Percentiles rank a stretch among this genome's conserved stretches.
Conservation (phyloP, 92 coral and sea anemone species). For the Diadumene lineata region DNA sequence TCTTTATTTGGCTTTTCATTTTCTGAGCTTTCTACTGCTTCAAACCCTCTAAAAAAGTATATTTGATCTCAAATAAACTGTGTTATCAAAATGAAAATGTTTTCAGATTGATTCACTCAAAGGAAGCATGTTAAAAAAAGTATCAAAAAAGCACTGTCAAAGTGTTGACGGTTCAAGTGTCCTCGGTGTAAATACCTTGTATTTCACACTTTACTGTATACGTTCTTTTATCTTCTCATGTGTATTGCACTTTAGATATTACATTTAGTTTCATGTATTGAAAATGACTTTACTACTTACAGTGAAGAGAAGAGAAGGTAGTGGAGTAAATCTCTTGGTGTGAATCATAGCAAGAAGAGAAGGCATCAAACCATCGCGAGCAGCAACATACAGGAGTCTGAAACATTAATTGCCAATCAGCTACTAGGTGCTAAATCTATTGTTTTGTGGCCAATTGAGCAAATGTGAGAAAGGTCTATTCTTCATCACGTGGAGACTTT, state of each 20-base stretch:
- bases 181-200: background rate
- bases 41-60: background rate
- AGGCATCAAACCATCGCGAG: constrained; percentile 91
- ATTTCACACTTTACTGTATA: too few species aligned
- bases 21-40: background rate
- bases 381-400: constrained; percentile 90
- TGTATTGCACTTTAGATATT: too few species aligned
- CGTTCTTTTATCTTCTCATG: too few species aligned
- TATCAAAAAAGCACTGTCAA: background rate
- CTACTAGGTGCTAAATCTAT: too few species aligned
- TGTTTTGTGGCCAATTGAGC: too few species aligned
- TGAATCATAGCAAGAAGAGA: constrained; percentile 93
- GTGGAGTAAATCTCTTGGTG: constrained; percentile 82
- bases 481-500: too few species aligned
- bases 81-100: background rate
- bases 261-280: too few species aligned
- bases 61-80: background rate
- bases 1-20: background rate
- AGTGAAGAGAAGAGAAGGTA: constrained; percentile 91
- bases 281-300: too few species aligned
- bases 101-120: background rate
- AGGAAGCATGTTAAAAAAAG: background rate
- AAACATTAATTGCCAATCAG: too few species aligned
- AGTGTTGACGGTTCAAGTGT: background rate
- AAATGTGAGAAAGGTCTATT: too few species aligned